phyloP scores from a whole-genome alignment of 2,113 vertebrate genomes.

The Microtus oregoni region DNA sequence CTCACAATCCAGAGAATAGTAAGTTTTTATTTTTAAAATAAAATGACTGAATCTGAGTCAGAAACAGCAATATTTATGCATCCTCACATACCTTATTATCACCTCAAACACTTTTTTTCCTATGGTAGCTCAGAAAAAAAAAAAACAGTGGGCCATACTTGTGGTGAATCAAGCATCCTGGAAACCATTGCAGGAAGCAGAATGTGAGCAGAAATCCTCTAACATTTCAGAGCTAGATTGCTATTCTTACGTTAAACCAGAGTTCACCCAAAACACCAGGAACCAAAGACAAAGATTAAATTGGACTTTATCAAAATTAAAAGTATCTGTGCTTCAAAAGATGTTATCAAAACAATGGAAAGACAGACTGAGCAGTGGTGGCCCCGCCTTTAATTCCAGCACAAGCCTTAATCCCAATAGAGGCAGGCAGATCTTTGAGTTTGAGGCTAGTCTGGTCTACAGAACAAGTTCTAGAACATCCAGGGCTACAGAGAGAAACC shows the following conservation, averaged over 20 bases:
- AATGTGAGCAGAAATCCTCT: not conserved
- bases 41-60: conserved; percentile 33
- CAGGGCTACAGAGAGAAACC: not conserved
- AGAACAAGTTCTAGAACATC: not conserved
- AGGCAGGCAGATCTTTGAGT: not conserved
- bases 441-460: not conserved
- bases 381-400: not conserved
- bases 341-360: not conserved
- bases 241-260: not conserved
- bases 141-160: not conserved
- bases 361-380: not conserved
- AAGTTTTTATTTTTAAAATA: not conserved
- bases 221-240: not conserved
- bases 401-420: not conserved
- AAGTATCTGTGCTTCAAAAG: not conserved
- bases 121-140: conserved; percentile 3
- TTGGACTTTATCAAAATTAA: not conserved
- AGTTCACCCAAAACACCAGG: not conserved
- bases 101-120: not conserved
- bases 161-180: conserved; percentile 22
- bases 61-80: not conserved
- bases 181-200: not conserved
- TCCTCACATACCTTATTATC: not conserved
- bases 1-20: not conserved
- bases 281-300: not conserved